Evolutionary conservation across 2,113 vertebrate species (phyloP), one percentile per base, ranked within the genome.

Genomic region (Sorex araneus): DNA sequence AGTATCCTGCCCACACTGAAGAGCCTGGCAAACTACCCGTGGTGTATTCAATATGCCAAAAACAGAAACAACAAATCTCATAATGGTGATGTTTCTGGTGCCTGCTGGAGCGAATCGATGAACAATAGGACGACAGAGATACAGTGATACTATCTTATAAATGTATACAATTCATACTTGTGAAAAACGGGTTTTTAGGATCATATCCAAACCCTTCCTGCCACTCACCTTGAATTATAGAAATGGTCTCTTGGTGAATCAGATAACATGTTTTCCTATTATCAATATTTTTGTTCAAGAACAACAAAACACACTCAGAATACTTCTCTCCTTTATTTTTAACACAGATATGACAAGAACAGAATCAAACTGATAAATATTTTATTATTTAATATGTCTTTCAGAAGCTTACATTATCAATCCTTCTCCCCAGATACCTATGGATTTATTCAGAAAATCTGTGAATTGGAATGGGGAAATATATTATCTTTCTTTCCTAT

Each of bases 401-500:
- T 94, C 45, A 50, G 47, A 50, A 50, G 13, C 47, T 50, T 50
- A 50, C 47, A 6, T 2, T 50, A 50, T 50, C 47, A 10, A 50
- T 50, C 47, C 40, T 1, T 0, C 2, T 27, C 7, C 21, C 6
- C 6, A 40, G 21, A 81, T 3, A 1, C 76, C 8, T 86, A 19
- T 74, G 28, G 6, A 32, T 10, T 69, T 23, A 71, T 64, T 69
- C 23, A 74, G 12, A 16, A 16, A 9, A 66, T 18, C 57, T 85
- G 16, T 67, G 45, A 40, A 45, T 75, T 75, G 28, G 3, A 36
- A 75, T 32, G 32, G 28, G 70, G 18, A 32, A 88, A 67, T 27
- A 80, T 36, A 64, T 36, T 28, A 64, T 90, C 25, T 93, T 84
- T 85, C 67, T 47, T 95, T 8, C 84, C 8, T 43, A 3, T 89